A percentile compares a stretch with the other conserved stretches of the same genome.
Evolutionary conservation across 2,888 invertebrate species (phyloP).

Genomic region (Leistus spinibarbis): DNA sequence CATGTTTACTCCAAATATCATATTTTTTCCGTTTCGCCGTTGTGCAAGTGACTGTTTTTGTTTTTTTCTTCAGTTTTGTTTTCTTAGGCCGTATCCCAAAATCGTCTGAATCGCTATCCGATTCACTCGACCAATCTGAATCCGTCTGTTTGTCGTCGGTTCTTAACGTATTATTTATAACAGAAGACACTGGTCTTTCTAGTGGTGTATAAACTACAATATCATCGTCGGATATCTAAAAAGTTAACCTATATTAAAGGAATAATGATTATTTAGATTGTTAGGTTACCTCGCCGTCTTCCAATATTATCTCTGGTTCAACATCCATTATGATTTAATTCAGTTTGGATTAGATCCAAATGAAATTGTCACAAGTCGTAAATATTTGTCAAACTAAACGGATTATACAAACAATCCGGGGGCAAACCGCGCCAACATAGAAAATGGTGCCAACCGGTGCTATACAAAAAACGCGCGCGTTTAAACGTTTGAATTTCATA

Average conservation of each 20-base stretch:
- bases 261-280: background rate
- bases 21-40: conserved; percentile 69
- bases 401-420: too few species aligned
- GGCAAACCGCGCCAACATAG: too few species aligned
- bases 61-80: conserved; percentile 56
- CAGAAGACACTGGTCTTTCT: conserved; percentile 61
- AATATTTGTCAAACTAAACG: background rate
- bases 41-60: conserved; percentile 27
- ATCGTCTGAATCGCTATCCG: conserved; percentile 67
- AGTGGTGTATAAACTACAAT: conserved; percentile 64
- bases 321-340: conserved; percentile 29
- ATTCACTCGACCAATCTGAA: conserved; percentile 58
- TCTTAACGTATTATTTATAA: conserved; percentile 34
- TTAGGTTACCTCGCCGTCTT: conserved; percentile 35
- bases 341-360: background rate
- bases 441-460: too few species aligned
- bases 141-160: conserved; percentile 48
- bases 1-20: conserved; percentile 74
- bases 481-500: too few species aligned
- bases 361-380: background rate
- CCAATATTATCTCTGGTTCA: conserved; percentile 37
- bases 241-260: conserved; percentile 40
- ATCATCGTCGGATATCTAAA: conserved; percentile 57
- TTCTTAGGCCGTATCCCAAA: conserved; percentile 60
- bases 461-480: too few species aligned